A percentile compares a stretch with the other conserved stretches of the same genome.
Evolutionary conservation across 2,113 vertebrate species (phyloP).

Genomic region (Choloepus hoffmanni): DNA sequence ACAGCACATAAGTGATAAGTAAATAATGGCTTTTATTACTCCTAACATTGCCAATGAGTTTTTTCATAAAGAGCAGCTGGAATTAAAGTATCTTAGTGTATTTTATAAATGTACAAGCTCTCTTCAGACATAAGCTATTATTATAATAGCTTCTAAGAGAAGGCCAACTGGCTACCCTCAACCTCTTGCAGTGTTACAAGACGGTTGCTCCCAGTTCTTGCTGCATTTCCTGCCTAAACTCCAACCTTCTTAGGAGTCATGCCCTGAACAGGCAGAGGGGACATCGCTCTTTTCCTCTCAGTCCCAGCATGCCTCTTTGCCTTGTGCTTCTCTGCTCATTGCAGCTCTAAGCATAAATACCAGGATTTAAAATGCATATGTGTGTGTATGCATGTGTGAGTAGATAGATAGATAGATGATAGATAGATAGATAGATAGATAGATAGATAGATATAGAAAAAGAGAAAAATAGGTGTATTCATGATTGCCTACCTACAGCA

Average conservation of each 20-base stretch:
- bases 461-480: background rate
- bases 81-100: background rate
- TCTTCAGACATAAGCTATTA: background rate
- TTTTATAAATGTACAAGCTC: background rate
- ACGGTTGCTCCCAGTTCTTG: background rate
- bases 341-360: background rate
- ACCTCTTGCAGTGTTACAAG: background rate
- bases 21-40: background rate
- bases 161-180: background rate
- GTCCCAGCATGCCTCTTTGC: background rate
- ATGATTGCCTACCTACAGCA: background rate
- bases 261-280: background rate
- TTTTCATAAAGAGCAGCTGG: conserved; percentile 34
- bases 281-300: background rate
- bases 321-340: background rate
- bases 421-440: background rate
- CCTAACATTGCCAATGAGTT: conserved; percentile 33
- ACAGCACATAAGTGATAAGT: background rate
- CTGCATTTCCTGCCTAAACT: background rate
- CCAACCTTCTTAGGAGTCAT: fast-evolving
- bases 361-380: background rate
- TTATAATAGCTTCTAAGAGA: background rate
- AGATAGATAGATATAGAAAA: background rate
- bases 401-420: background rate
- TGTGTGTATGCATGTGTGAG: too few relatives aligned